Percentiles rank a stretch among this genome's conserved stretches.
These are phyloP conservation scores for Morone chrysops DNA, from an alignment of 2,113 vertebrate genomes.

Conservation along the genomic window DNA sequence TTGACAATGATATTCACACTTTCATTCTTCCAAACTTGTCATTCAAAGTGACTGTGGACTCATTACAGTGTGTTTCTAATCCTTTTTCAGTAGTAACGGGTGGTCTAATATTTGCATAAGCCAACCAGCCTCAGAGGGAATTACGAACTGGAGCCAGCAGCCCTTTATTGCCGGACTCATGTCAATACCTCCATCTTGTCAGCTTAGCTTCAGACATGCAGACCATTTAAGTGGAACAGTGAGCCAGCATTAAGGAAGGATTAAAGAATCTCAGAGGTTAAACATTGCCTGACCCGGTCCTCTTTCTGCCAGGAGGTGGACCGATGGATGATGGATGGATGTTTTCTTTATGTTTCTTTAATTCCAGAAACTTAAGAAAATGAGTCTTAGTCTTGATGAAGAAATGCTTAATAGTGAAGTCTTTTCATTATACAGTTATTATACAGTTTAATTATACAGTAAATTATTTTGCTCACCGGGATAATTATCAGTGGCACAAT, in stretches of 20 bases:
- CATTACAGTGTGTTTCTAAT: slow-evolving; percentile 56
- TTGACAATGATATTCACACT: neutral
- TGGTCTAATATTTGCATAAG: slow-evolving; percentile 73
- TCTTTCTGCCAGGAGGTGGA: slow-evolving; percentile 42
- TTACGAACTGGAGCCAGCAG: slow-evolving; percentile 64
- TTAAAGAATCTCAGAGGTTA: slow-evolving; percentile 64
- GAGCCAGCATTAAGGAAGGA: slow-evolving; percentile 64
- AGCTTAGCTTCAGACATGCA: slow-evolving; percentile 70
- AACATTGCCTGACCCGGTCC: slow-evolving; percentile 38
- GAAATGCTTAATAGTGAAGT: too few relatives aligned
- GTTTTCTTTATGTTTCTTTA: neutral
- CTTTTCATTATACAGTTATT: too few relatives aligned
- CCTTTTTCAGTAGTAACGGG: slow-evolving; percentile 54
- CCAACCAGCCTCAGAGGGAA: slow-evolving; percentile 62
- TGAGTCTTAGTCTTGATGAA: too few relatives aligned
- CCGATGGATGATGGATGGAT: neutral
- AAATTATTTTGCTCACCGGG: neutral
- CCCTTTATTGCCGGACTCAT: slow-evolving; percentile 60
- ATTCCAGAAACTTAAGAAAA: neutral
- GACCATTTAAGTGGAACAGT: slow-evolving; percentile 66
- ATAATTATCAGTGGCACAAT: neutral
- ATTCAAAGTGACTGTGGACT: slow-evolving; percentile 32
- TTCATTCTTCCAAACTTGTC: neutral
- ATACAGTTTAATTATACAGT: too few relatives aligned
- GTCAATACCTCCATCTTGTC: slow-evolving; percentile 73